Conservation (phyloP, 1,140 invertebrate species). For the Conus betulinus region DNA sequence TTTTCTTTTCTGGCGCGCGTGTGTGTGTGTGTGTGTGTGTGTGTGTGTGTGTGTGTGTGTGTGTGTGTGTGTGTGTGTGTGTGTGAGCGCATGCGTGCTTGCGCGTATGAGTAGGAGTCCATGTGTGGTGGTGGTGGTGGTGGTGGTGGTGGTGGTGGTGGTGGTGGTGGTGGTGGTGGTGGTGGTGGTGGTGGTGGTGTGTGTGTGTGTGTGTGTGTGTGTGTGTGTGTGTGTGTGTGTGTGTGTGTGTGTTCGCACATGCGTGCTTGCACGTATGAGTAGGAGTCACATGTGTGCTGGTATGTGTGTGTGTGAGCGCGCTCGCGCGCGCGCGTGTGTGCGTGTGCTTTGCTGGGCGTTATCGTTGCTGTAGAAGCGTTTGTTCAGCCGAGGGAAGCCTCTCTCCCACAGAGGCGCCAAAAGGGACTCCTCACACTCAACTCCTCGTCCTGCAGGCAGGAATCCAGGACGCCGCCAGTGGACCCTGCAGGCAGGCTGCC, state of each 20-base stretch:
- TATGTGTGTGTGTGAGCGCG: no score
- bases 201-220: background rate
- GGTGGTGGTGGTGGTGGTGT: background rate
- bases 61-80: no score
- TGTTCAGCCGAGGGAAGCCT: background rate
- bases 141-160: no score
- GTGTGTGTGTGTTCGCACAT: no score
- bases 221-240: constrained; percentile 2
- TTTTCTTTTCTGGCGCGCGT: no score
- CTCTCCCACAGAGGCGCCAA: background rate
- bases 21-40: no score
- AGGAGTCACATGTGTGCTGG: no score
- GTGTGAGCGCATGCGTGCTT: background rate
- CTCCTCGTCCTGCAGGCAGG: background rate
- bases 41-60: no score
- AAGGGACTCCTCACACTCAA: background rate
- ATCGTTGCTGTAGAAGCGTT: background rate
- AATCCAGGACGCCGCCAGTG: background rate
- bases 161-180: no score
- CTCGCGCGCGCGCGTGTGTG: no score
- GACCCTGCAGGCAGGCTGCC: background rate
- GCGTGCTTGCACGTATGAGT: no score
- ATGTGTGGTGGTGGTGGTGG: background rate
- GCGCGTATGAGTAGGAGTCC: background rate
- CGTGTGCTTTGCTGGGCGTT: background rate